These are phyloP conservation scores for Leptopilina myrica DNA, from an alignment of 2,888 invertebrate genomes.

Conservation along the genomic window DNA sequence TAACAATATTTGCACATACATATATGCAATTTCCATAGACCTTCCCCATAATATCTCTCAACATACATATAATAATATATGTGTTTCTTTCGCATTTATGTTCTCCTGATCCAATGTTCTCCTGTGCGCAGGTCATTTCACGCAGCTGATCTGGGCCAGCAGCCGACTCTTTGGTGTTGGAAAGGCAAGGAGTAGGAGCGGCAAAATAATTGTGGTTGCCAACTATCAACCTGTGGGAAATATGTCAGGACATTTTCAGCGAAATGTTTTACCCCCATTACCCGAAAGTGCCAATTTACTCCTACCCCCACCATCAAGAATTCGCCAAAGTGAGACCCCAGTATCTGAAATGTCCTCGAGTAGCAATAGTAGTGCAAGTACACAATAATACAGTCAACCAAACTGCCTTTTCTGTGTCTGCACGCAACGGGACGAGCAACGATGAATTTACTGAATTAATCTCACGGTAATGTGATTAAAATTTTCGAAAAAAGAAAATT, in stretches of 20 bases:
- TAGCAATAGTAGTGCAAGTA: slow-evolving; percentile 63
- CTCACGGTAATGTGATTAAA: slow-evolving; percentile 34
- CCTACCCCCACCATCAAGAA: slow-evolving; percentile 67
- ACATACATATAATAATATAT: background rate
- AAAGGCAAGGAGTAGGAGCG: slow-evolving; percentile 86
- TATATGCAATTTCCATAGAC: slow-evolving; percentile 1
- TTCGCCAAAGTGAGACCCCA: slow-evolving; percentile 56
- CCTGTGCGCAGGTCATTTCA: slow-evolving; percentile 85
- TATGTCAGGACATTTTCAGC: slow-evolving; percentile 84
- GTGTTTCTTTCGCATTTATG: background rate
- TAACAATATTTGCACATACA: background rate
- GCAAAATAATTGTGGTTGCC: slow-evolving; percentile 89
- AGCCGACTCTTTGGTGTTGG: slow-evolving; percentile 89
- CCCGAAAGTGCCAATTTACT: slow-evolving; percentile 80
- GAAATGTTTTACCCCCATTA: slow-evolving; percentile 87
- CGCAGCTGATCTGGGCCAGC: slow-evolving; percentile 90
- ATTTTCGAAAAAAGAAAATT: background rate
- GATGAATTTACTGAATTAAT: slow-evolving; percentile 46
- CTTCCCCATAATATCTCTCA: slow-evolving; percentile 5
- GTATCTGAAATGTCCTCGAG: slow-evolving; percentile 62
- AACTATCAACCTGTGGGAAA: slow-evolving; percentile 91
- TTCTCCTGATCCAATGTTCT: slow-evolving; percentile 48
- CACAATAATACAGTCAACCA: slow-evolving; percentile 70
- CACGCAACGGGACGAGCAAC: slow-evolving; percentile 63
- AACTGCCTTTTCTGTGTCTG: slow-evolving; percentile 71